Conservation (phyloP, 2,888 invertebrate species). For the Drosophila formosana region DNA sequence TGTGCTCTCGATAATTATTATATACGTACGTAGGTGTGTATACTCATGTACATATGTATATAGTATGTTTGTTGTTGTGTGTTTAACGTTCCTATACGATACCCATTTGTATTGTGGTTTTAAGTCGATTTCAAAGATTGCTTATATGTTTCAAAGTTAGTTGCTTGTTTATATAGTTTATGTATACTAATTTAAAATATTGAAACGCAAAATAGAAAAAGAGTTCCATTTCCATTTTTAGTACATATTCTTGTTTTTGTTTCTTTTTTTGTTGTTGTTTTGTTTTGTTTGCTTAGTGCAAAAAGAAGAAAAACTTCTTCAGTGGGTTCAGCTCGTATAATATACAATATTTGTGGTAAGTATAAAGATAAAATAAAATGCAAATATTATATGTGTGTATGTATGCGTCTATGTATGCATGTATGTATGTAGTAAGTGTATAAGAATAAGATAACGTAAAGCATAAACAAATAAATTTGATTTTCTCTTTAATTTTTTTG, state of each 20-base stretch:
- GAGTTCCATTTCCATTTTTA: slow-evolving; percentile 47
- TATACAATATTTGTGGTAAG: slow-evolving; percentile 53
- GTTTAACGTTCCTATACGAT: slow-evolving; percentile 18
- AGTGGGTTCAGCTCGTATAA: slow-evolving; percentile 78
- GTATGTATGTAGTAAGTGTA: slow-evolving; percentile 18
- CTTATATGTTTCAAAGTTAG: slow-evolving; percentile 81
- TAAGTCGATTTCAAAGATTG: slow-evolving; percentile 80
- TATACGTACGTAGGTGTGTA: slow-evolving; percentile 2
- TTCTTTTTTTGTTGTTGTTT: slow-evolving; percentile 29
- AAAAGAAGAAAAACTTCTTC: slow-evolving; percentile 75
- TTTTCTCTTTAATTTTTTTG: slow-evolving; percentile 5
- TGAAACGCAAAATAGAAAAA: slow-evolving; percentile 59
- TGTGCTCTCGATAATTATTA: neutral
- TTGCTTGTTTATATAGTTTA: slow-evolving; percentile 62
- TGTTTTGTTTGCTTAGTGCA: slow-evolving; percentile 70
- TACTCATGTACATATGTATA: slow-evolving; percentile 25
- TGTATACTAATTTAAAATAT: slow-evolving; percentile 47
- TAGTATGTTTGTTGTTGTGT: slow-evolving; percentile 40
- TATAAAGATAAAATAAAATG: slow-evolving; percentile 76
- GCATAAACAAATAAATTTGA: slow-evolving; percentile 60
- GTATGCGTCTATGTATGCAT: neutral
- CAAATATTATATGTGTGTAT: slow-evolving; percentile 39
- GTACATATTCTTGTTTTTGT: slow-evolving; percentile 20
- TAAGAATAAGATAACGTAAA: slow-evolving; percentile 51
- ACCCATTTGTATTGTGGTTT: slow-evolving; percentile 45